These are phyloP conservation scores for Tiliacea citrago DNA, from an alignment of 2,888 invertebrate species.

Conservation along the genomic window DNA sequence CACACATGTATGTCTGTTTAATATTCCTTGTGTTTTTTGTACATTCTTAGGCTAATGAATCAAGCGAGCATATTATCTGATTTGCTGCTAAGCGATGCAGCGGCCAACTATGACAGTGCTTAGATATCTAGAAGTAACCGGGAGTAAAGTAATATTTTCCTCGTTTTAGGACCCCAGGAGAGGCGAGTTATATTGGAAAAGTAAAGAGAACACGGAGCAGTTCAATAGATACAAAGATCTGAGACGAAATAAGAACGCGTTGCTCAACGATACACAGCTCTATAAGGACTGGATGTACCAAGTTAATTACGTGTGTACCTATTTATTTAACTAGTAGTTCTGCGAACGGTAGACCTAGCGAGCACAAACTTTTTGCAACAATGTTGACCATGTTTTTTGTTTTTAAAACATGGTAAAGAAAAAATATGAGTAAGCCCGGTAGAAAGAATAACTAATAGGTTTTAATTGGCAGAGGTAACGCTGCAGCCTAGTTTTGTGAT, in stretches of 20 bases:
- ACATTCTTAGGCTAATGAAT: background rate
- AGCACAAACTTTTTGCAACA: too few relatives aligned
- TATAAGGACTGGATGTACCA: slow-evolving; percentile 79
- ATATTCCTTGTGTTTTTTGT: background rate
- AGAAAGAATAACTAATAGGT: too few relatives aligned
- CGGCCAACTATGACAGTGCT: background rate
- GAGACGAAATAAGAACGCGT: slow-evolving; percentile 77
- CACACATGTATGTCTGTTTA: too few relatives aligned
- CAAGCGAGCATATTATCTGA: background rate
- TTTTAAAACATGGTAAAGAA: too few relatives aligned
- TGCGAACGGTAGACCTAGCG: too few relatives aligned
- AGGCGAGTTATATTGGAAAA: slow-evolving; percentile 82
- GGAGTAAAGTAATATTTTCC: background rate
- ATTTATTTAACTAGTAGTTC: background rate
- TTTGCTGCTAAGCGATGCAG: background rate
- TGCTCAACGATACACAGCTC: slow-evolving; percentile 74
- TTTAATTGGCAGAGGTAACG: too few relatives aligned
- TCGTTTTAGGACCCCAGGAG: slow-evolving; percentile 82
- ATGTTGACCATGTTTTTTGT: too few relatives aligned
- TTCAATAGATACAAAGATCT: slow-evolving; percentile 78
- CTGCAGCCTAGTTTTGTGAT: too few relatives aligned
- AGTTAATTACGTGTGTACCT: slow-evolving; percentile 77
- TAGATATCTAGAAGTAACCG: background rate
- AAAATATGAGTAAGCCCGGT: too few relatives aligned
- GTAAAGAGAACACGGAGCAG: slow-evolving; percentile 84